Base-by-base conservation (phyloP, 2,888 invertebrate species). In the Schizaphis graminum region DNA sequence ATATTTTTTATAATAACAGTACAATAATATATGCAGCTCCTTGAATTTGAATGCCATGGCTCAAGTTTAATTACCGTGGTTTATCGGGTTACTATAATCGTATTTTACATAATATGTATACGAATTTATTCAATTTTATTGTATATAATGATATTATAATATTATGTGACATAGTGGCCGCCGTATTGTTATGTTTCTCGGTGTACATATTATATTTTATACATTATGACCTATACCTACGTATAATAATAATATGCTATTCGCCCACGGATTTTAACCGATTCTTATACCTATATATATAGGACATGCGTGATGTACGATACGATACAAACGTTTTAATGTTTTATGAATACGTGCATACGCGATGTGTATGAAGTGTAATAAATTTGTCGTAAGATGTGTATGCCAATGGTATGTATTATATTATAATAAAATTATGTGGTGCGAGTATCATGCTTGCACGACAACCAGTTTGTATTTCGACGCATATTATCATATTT, bases 401-500 rank as follows among this genome's bases (percentile, higher is more conserved):
- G n/a, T 21, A 49, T 88, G 24, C 35, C 5, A 85, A 88, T 88
- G 21, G 53, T 21, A 28, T 8, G 53, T 35, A 77, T 53, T 49
- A n/a, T 47, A 53, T 49, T 35, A 88, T 11, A 41, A 41, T 88
- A 56, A 88, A 11, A 35, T 53, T 88, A 53, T n/a, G 21, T 53
- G 8, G n/a, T 28, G 87, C 47, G 11, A n/a, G 13, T 5, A 77
- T 35, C 35, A 35, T 2, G 16, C n/a, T 49, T n/a, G 41, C n/a
- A 21, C 61, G 47, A 10, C 67, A 77, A 90, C 90, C 90, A 67
- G 90, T 90, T 77, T 44, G 35, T 77, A 28, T 90, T 24, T n/a
- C 90, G 90, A 16, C 35, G 35, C 88, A 53, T 44, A 24, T 24
- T 61, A 90, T 67, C 67, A 90, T 90, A 90, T 67, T 90, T 77